Evolutionary conservation across 2,113 vertebrate species (phyloP).

Genomic region (Nestor notabilis): DNA sequence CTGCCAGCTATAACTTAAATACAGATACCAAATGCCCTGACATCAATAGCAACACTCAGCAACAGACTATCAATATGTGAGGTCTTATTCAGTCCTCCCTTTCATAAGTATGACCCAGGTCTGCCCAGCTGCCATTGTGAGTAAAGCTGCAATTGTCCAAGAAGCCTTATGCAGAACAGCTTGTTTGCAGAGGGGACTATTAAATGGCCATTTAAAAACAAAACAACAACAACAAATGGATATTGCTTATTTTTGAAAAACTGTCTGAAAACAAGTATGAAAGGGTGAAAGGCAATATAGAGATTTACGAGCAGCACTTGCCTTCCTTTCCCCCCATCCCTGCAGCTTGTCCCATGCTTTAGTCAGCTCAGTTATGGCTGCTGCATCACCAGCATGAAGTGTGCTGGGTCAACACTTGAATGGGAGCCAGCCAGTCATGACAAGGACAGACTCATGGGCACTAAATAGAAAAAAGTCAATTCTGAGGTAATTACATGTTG

Average conservation of each 20-base stretch:
- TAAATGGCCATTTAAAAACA: neutral
- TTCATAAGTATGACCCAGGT: neutral
- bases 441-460: slow-evolving; percentile 33
- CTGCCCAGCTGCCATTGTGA: neutral
- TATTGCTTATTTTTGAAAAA: neutral
- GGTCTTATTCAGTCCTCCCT: neutral
- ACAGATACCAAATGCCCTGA: neutral
- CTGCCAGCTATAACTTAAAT: neutral
- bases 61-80: neutral
- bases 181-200: neutral
- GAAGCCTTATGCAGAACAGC: neutral
- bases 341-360: neutral
- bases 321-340: neutral
- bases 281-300: neutral
- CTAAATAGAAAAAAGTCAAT: slow-evolving; percentile 54
- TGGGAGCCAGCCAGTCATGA: slow-evolving; percentile 43
- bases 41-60: neutral
- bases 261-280: no score
- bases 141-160: neutral
- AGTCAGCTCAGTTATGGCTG: neutral
- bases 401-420: slow-evolving; percentile 29
- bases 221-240: neutral
- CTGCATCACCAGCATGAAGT: neutral
- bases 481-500: slow-evolving; percentile 62
- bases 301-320: neutral